Evolutionary conservation across 2,888 invertebrate species (phyloP), one percentile per base, ranked within the genome.

Genomic region (Watsonalla binaria): DNA sequence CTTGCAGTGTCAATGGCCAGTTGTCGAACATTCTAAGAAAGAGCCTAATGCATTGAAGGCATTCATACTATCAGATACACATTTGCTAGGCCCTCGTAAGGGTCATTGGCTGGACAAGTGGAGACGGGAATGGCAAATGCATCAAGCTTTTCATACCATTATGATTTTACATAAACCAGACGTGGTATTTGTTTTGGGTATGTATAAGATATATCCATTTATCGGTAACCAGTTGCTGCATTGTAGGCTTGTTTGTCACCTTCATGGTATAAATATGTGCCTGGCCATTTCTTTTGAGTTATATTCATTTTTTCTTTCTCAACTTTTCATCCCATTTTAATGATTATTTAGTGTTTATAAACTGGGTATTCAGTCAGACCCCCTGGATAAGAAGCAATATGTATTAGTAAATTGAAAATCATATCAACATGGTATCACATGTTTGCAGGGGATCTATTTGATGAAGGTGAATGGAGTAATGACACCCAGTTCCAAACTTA

Each of bases 51-150:
- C 93, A 2, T 86, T 96, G 0, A 92, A 92, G 77, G 95, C 94
- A 0, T 94, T 98, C 92, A 92, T 99, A 56, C 79, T 99, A 59
- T 95, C 98, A 1, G 99, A 99, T 78, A 96, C 97, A 0, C 99
- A 99, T 90, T 92, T 99, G 54, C 85, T 99, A 24, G 98, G 99
- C 0, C 93, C 95, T 0, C 89, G 93, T 58, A 92, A 93, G 54
- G 99, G 99, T 0, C 98, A 99, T 76, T 99, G 98, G 98, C 93
- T 98, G 74, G 99, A 99, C 80, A 98, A 98, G 87, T 86, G 98
- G 63, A 92, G 96, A 76, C 92, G 98, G 66, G 99, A 99, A 88
- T 99, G 98, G 98, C 99, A 99, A 86, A 99, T 99, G 99, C 93
- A 96, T 66, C 92, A 96, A 70, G 93, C 97, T 0, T 99, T 97